These are phyloP conservation scores for Norana najaformis DNA, from an alignment of 2,888 invertebrate genomes.

Conservation along the genomic window DNA sequence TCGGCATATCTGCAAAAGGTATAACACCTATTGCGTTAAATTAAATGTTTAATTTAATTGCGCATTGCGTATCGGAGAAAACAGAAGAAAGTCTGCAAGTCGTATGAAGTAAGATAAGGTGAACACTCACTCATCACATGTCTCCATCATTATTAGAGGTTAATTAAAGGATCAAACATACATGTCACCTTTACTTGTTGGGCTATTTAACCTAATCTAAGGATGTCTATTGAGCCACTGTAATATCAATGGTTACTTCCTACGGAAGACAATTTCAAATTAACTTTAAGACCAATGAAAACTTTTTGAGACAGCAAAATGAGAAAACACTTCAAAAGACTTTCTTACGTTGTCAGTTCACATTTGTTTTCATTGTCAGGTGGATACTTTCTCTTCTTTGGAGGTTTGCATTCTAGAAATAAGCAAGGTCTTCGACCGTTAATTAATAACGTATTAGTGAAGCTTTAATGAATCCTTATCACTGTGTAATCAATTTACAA, in stretches of 20 bases:
- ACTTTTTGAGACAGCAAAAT: background rate
- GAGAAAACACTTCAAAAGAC: background rate
- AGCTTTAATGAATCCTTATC: background rate
- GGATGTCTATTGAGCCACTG: background rate
- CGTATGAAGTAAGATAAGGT: background rate
- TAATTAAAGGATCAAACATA: background rate
- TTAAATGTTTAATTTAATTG: background rate
- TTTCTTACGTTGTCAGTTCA: background rate
- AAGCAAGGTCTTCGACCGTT: background rate
- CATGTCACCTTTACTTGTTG: background rate
- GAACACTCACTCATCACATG: background rate
- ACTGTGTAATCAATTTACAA: background rate
- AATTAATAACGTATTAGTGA: background rate
- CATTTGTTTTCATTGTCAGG: background rate
- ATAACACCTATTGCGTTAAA: background rate
- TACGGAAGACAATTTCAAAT: background rate
- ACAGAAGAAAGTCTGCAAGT: background rate
- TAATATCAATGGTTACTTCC: background rate
- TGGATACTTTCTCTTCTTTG: background rate
- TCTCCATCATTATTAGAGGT: too few relatives aligned
- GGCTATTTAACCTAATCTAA: background rate
- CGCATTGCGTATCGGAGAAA: background rate
- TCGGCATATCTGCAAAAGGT: background rate
- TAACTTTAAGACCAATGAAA: background rate
- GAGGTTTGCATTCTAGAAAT: background rate